These are phyloP conservation scores for Euplagia quadripunctaria DNA, from an alignment of 2,888 invertebrate genomes.

Conservation along the genomic window DNA sequence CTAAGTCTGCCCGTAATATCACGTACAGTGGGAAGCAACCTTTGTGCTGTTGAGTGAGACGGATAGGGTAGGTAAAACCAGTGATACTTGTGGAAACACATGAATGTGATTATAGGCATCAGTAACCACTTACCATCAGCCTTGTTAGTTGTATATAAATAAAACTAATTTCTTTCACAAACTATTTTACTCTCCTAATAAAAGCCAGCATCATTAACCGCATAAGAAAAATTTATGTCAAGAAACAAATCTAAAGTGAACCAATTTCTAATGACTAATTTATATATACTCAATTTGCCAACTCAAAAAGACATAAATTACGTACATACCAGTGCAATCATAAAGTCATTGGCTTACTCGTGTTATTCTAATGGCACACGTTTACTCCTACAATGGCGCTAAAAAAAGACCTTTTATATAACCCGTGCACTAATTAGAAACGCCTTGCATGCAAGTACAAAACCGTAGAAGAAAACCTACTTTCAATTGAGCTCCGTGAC, in stretches of 20 bases:
- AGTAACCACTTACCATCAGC: neutral
- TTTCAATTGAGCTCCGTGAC: too few species aligned
- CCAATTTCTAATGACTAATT: neutral
- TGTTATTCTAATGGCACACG: slow-evolving; percentile 4
- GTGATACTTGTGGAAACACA: neutral
- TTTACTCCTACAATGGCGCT: neutral
- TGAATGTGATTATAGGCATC: neutral
- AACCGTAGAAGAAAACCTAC: too few species aligned
- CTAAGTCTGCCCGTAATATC: neutral
- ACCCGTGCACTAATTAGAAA: neutral
- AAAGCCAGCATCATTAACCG: too few species aligned
- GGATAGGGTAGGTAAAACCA: too few species aligned
- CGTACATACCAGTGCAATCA: slow-evolving; percentile 11
- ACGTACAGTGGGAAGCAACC: neutral
- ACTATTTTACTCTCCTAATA: too few species aligned
- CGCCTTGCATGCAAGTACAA: neutral
- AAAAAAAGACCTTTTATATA: neutral
- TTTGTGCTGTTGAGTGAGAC: neutral
- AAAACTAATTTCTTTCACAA: too few species aligned
- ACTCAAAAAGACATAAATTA: neutral
- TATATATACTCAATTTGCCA: neutral
- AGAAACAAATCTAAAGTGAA: too few species aligned
- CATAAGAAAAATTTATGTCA: too few species aligned
- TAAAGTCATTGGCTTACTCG: slow-evolving; percentile 14
- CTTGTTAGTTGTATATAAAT: too few species aligned